Percentiles rank a stretch among this genome's conserved stretches.
These are phyloP conservation scores for Oryzias melastigma DNA, from an alignment of 2,113 vertebrate species.

Conservation along the genomic window DNA sequence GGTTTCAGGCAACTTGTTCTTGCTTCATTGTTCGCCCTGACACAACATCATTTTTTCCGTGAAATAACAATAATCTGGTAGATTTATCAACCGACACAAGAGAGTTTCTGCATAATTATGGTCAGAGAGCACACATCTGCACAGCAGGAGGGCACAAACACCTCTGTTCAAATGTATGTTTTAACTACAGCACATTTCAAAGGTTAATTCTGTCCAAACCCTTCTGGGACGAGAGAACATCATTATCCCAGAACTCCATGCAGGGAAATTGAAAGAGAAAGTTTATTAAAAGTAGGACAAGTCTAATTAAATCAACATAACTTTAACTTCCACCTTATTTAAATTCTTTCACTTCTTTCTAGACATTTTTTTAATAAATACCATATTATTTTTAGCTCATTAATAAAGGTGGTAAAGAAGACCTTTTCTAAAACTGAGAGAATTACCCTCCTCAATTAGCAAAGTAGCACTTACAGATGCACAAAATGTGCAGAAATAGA, in stretches of 20 bases:
- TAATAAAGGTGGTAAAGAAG: constrained; percentile 9
- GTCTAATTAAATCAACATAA: constrained; percentile 45
- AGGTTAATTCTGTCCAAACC: constrained; percentile 36
- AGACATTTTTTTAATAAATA: background rate
- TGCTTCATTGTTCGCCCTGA: background rate
- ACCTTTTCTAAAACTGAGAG: background rate
- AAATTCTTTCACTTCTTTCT: constrained; percentile 10
- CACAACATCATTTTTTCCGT: background rate
- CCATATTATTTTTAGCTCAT: constrained; percentile 2
- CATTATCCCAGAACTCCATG: constrained; percentile 43
- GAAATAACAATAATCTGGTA: constrained; percentile 16
- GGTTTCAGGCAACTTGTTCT: too few species aligned
- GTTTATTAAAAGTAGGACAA: constrained; percentile 62
- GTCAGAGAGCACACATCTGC: constrained; percentile 16
- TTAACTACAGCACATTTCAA: constrained; percentile 33
- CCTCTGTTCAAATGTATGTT: constrained; percentile 31
- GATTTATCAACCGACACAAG: constrained; percentile 22
- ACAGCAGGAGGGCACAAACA: constrained; percentile 27
- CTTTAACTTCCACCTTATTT: constrained; percentile 24
- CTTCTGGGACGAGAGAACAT: constrained; percentile 51
- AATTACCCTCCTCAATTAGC: constrained; percentile 9
- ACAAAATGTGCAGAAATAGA: constrained; percentile 21
- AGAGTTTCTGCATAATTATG: constrained; percentile 28
- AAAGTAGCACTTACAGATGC: constrained; percentile 2
- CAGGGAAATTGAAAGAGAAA: constrained; percentile 39